Conservation (phyloP, 1,140 invertebrate genomes). For the Zaprionus ghesquierei region DNA sequence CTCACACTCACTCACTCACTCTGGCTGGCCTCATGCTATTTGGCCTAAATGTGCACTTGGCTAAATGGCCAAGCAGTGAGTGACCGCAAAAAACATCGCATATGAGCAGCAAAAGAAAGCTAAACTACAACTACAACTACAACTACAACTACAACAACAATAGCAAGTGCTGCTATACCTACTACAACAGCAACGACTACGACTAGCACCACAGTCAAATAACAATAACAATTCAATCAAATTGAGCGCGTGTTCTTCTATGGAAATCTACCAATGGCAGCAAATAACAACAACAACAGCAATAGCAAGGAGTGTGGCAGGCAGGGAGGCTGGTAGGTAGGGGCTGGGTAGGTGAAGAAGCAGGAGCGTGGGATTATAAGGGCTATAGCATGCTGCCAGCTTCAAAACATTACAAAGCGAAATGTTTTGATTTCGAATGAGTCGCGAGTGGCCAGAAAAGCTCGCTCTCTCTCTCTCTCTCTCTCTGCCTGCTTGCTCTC, state of each 20-base stretch:
- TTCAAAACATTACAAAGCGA: conserved; percentile 32
- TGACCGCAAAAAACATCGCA: conserved; percentile 44
- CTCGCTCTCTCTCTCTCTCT: background rate
- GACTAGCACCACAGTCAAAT: conserved; percentile 42
- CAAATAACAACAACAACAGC: conserved; percentile 36
- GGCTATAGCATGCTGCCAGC: background rate
- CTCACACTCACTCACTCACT: background rate
- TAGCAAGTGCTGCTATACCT: conserved; percentile 15
- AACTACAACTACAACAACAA: background rate
- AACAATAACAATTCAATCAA: conserved; percentile 81
- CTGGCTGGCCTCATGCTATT: conserved; percentile 30
- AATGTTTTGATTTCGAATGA: conserved; percentile 72
- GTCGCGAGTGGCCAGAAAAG: background rate
- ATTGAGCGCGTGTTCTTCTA: conserved; percentile 56
- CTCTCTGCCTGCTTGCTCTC: background rate
- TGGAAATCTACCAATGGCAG: conserved; percentile 61
- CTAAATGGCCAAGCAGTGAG: conserved; percentile 41
- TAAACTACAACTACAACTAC: background rate
- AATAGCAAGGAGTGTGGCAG: background rate
- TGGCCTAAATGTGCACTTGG: conserved; percentile 68
- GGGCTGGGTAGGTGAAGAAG: too few species aligned
- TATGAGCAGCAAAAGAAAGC: conserved; percentile 25
- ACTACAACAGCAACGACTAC: background rate
- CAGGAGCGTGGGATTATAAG: background rate
- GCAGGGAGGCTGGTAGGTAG: background rate